Evolutionary conservation across 64 coral and sea anemone genomes (phyloP).

Genomic region (Porites australiensis): DNA sequence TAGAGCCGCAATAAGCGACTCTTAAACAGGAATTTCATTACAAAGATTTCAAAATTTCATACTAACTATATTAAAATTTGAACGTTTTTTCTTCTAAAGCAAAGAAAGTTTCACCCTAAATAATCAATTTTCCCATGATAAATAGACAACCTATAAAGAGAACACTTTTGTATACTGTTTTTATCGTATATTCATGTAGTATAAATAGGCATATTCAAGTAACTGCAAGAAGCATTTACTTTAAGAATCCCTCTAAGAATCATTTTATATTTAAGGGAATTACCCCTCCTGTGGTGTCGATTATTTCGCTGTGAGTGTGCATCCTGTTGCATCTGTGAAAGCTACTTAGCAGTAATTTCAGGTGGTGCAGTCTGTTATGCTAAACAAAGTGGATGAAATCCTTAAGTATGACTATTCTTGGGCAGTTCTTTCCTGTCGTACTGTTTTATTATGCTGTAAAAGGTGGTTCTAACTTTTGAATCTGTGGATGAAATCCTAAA

Average conservation of each 20-base stretch:
- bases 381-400: too few relatives aligned
- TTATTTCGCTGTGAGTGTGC: too few relatives aligned
- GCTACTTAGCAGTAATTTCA: too few relatives aligned
- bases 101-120: neutral
- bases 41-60: conserved; percentile 14
- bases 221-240: neutral
- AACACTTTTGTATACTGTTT: neutral
- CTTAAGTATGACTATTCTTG: too few relatives aligned
- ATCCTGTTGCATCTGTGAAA: too few relatives aligned
- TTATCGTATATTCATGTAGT: neutral
- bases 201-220: conserved; percentile 16
- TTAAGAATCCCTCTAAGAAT: neutral
- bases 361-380: too few relatives aligned
- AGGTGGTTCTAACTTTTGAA: too few relatives aligned
- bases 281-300: too few relatives aligned
- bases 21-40: conserved; percentile 5
- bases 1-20: neutral
- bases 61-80: neutral
- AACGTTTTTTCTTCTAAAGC: neutral
- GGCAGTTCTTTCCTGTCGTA: too few relatives aligned
- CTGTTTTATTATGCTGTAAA: too few relatives aligned
- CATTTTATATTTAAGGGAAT: too few relatives aligned
- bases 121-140: conserved; percentile 17
- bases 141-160: neutral
- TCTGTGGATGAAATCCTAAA: too few relatives aligned